Conservation (phyloP, 2,113 vertebrate species). For the Elephas maximus region DNA sequence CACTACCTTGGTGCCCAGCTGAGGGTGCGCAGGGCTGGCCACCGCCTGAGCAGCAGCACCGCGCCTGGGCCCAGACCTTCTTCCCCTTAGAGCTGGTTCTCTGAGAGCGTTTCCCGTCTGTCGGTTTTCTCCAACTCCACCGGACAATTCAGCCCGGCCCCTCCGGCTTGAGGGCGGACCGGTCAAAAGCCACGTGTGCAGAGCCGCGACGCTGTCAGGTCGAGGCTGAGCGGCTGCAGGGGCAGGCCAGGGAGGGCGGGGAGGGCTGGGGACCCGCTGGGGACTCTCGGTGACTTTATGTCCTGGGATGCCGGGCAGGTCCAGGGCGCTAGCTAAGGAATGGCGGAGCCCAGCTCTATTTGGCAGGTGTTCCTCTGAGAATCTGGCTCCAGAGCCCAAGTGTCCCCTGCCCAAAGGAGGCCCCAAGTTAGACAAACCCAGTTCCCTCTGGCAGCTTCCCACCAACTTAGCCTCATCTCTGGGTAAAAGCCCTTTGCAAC, state of each 20-base stretch:
- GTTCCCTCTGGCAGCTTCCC: too few species aligned
- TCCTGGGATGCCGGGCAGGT: not conserved
- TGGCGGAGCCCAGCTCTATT: too few species aligned
- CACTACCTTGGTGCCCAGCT: conserved; percentile 85
- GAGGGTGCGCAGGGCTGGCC: conserved; percentile 54
- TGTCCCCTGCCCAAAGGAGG: not conserved
- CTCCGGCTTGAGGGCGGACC: too few species aligned
- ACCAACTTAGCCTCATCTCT: not conserved
- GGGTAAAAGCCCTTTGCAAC: not conserved
- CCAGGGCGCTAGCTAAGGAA: fast-evolving
- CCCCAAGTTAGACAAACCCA: not conserved
- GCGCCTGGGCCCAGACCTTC: conserved; percentile 84
- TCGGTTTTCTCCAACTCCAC: conserved; percentile 88
- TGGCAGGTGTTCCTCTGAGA: too few species aligned
- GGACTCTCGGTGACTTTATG: not conserved
- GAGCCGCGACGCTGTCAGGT: not conserved
- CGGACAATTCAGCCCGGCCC: conserved; percentile 74
- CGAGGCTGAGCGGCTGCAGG: fast-evolving
- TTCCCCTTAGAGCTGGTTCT: conserved; percentile 86
- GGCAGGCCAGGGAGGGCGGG: too few species aligned
- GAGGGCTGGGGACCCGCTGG: too few species aligned
- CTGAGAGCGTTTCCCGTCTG: conserved; percentile 88
- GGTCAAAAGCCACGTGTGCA: not conserved
- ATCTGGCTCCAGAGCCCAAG: not conserved
- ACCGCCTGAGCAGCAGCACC: not conserved